Evolutionary conservation across 1,140 invertebrate genomes (phyloP).

Genomic region (Caenorhabditis brenneri): DNA sequence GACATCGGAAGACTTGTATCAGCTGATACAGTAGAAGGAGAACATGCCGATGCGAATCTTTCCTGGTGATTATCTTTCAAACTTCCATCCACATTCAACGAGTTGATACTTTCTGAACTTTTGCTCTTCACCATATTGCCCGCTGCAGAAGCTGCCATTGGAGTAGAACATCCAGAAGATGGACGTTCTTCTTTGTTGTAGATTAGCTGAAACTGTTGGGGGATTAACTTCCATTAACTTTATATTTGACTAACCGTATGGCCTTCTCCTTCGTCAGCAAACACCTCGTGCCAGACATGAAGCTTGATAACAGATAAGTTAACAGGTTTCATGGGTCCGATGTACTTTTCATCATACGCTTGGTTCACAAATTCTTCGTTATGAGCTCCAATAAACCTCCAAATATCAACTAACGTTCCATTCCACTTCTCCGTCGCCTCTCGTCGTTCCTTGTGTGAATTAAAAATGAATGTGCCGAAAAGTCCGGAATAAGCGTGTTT

Average conservation of each 20-base stretch:
- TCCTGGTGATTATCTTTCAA: neutral
- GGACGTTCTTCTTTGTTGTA: neutral
- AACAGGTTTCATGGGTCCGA: neutral
- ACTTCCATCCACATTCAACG: conserved; percentile 19
- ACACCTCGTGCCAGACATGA: conserved; percentile 31
- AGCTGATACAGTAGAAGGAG: neutral
- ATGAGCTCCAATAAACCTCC: conserved; percentile 44
- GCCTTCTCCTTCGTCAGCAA: neutral
- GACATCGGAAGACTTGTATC: neutral
- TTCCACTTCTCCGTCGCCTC: conserved; percentile 26
- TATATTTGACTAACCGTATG: neutral
- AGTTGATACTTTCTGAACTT: conserved; percentile 49
- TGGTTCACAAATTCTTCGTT: conserved; percentile 45
- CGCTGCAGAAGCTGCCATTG: neutral
- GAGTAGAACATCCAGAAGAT: conserved; percentile 4
- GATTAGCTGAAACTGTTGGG: neutral
- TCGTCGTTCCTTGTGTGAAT: conserved; percentile 72
- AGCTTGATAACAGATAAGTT: conserved; percentile 1
- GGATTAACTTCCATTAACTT: neutral
- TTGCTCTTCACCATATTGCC: conserved; percentile 37
- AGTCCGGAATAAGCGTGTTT: conserved; percentile 93
- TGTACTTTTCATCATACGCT: neutral
- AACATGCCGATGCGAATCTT: neutral
- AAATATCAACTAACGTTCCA: conserved; percentile 16
- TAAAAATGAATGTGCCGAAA: conserved; percentile 95